phyloP scores from a whole-genome alignment of 2,113 vertebrate species.

The Galemys pyrenaicus region DNA sequence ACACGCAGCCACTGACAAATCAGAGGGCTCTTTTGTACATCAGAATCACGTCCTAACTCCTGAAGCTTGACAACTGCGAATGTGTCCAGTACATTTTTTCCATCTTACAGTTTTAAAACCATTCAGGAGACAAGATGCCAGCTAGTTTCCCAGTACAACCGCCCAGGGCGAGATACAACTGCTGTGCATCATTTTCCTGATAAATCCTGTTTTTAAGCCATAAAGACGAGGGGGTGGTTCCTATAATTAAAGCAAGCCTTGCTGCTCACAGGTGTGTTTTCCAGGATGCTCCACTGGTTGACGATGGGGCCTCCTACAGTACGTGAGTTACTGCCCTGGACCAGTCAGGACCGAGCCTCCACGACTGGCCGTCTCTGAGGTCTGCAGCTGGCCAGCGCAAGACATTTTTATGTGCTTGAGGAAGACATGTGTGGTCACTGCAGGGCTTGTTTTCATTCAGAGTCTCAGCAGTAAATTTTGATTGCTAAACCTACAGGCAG shows the following conservation, averaged over 20 bases:
- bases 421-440: slow-evolving; percentile 8
- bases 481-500: not conserved
- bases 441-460: not conserved
- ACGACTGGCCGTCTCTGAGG: not conserved
- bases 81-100: not conserved
- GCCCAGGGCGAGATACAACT: not conserved
- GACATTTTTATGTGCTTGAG: not conserved
- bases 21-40: not conserved
- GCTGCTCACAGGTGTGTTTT: not conserved
- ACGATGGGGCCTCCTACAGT: not conserved
- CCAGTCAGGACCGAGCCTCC: not conserved
- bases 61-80: not conserved
- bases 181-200: not conserved
- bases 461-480: not conserved
- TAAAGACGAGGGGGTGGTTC: not conserved
- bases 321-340: not conserved
- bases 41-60: not conserved
- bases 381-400: not conserved
- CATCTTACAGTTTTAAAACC: not conserved
- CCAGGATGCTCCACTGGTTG: not conserved
- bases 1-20: not conserved
- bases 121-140: not conserved
- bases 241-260: not conserved
- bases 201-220: not conserved
- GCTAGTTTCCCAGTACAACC: not conserved